Evolutionary conservation across 2,888 invertebrate species (phyloP).

Genomic region (Amblyteles armatorius): DNA sequence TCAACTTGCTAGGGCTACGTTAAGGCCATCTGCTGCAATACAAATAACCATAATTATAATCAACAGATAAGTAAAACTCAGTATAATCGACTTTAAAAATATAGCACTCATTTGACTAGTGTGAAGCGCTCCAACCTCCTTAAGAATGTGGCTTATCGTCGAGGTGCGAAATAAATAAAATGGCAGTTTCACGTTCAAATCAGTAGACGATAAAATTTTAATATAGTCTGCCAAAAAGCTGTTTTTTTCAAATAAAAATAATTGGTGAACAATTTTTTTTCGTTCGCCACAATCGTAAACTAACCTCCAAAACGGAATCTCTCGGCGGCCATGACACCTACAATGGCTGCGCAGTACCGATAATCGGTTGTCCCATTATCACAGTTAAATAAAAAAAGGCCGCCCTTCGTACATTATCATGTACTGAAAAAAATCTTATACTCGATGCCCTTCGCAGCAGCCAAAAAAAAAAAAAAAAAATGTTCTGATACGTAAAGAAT

Average conservation of each 20-base stretch:
- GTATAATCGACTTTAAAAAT: no score
- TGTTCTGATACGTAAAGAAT: neutral
- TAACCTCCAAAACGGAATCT: neutral
- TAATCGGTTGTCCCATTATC: neutral
- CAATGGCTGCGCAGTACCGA: neutral
- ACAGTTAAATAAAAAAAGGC: neutral
- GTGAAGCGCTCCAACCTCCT: no score
- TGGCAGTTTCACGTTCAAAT: neutral
- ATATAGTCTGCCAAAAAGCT: neutral
- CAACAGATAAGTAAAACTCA: no score
- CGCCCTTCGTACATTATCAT: neutral
- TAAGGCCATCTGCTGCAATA: no score
- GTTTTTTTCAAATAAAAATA: neutral
- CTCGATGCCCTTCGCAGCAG: neutral
- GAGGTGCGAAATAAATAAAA: neutral
- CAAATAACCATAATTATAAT: no score
- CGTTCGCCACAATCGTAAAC: neutral
- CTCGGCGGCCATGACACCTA: neutral
- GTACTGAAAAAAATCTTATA: constrained; percentile 5
- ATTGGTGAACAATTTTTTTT: neutral
- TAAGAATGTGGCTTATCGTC: neutral
- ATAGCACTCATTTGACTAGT: no score
- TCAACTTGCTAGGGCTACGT: no score
- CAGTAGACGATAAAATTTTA: neutral
- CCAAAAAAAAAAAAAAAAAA: neutral